Conservation (phyloP, 2,797 vertebrate species). For the Oreonectes daqikongensis region DNA sequence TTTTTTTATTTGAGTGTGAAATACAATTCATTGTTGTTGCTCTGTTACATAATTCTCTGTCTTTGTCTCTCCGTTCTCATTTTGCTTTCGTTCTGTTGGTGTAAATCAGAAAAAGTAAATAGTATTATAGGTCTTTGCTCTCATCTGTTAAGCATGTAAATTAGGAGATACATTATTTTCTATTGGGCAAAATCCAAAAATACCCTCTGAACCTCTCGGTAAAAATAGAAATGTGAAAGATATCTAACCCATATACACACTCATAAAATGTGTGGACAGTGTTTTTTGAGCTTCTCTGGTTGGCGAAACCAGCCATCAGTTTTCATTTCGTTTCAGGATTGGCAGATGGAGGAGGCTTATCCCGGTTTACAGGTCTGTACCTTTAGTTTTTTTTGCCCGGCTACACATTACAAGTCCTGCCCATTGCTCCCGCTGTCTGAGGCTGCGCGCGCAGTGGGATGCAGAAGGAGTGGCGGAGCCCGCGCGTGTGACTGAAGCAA, state of each 20-base stretch:
- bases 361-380: slow-evolving; percentile 54
- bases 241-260: slow-evolving; percentile 40
- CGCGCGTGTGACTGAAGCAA: slow-evolving; percentile 54
- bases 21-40: neutral
- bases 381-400: slow-evolving; percentile 59
- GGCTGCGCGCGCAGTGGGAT: slow-evolving; percentile 59
- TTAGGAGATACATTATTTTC: neutral
- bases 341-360: slow-evolving; percentile 50
- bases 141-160: neutral
- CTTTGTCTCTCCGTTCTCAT: neutral
- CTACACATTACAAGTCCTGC: slow-evolving; percentile 61
- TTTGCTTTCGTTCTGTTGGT: neutral
- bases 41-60: neutral
- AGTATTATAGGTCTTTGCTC: neutral
- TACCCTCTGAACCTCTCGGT: slow-evolving; percentile 4
- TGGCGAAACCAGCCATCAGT: slow-evolving; percentile 55
- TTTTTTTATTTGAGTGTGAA: neutral
- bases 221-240: slow-evolving; percentile 50
- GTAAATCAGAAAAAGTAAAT: neutral
- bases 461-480: slow-evolving; percentile 64
- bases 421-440: slow-evolving; percentile 58
- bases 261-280: slow-evolving; percentile 6
- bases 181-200: slow-evolving; percentile 32
- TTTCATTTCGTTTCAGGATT: slow-evolving; percentile 47
- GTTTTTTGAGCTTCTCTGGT: slow-evolving; percentile 26